These are phyloP conservation scores for Nibea albiflora DNA, from an alignment of 2,113 vertebrate genomes.

Conservation along the genomic window DNA sequence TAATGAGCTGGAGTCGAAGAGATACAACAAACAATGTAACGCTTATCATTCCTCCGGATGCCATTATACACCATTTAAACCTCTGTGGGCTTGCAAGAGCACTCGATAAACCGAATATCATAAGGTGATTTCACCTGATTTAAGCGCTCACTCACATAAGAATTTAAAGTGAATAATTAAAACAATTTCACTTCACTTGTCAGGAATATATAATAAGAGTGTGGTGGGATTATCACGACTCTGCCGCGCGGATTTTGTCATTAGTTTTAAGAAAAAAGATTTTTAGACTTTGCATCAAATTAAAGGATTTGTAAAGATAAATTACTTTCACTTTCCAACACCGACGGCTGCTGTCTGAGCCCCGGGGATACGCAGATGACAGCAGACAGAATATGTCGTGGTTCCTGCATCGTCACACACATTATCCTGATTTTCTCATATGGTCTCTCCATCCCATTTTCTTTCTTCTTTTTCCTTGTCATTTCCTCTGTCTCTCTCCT, in stretches of 20 bases:
- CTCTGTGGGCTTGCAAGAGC: not conserved
- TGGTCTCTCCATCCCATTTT: constrained; percentile 31
- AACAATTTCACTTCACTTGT: not conserved
- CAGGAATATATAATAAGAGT: not conserved
- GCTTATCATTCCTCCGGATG: constrained; percentile 4
- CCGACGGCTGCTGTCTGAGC: constrained; percentile 13
- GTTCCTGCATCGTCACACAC: constrained; percentile 34
- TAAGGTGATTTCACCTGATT: not conserved
- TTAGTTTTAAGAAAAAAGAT: not conserved
- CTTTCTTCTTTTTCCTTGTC: not conserved
- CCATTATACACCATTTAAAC: not conserved
- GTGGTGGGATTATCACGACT: not conserved
- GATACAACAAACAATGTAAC: constrained; percentile 23
- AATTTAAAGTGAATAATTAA: not conserved
- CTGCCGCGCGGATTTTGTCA: constrained; percentile 1
- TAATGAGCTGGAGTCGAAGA: constrained; percentile 51
- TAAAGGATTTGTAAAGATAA: constrained; percentile 29
- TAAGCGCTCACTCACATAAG: not conserved
- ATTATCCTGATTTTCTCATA: constrained; percentile 43
- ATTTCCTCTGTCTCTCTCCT: constrained; percentile 22
- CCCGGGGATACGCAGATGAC: constrained; percentile 27
- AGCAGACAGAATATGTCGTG: constrained; percentile 15
- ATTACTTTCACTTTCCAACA: constrained; percentile 15
- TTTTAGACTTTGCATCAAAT: not conserved
- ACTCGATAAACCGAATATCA: not conserved